Evolutionary conservation across 2,888 invertebrate species (phyloP), one percentile per base, ranked within the genome.

Genomic region (Zygogramma bicolorata): DNA sequence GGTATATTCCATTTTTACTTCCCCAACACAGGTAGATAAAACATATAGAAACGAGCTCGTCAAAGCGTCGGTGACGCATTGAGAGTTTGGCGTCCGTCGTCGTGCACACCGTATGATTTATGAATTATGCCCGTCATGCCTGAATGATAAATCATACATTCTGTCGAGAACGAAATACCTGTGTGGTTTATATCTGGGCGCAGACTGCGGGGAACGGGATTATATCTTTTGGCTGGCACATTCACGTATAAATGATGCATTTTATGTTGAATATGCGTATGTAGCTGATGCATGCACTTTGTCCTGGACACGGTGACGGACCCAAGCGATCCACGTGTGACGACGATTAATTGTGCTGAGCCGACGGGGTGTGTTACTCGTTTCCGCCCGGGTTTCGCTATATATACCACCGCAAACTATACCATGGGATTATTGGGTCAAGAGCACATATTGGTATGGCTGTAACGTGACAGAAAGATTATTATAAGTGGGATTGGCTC

Each of bases 141-240:
- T 57, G 73, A 67, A 71, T 71, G 67, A 75, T 75, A 75, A 74
- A 75, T 75, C 75, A 73, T 60, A 65, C 65, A 67, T 74, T 71
- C 74, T 75, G 71, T 70, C 71, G 69, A 70, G 71, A 69, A 70
- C 71, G 59, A 63, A 73, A 73, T 73, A 75, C 75, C 75, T 73
- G 73, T 68, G 65, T 53, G 70, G 61, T 25, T 59, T 59, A 59
- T 65, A 68, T 72, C n/a, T 68, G 63, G 46, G 61, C 46, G 46
- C 68, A 60, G 15, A 42, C 42, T 15, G 15, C 49, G n/a, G 57
- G 57, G 27, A 38, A 25, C 65, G 59, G 67, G 65, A 73, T 73
- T 73, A 73, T 74, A 71, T 73, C 70, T 71, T 68, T 57, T 67
- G 60, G 63, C 42, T 69, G 61, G 61, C 70, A 68, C 71, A 67